phyloP scores from a whole-genome alignment of 92 coral and sea anemone genomes.

The Zoanthus sociatus region DNA sequence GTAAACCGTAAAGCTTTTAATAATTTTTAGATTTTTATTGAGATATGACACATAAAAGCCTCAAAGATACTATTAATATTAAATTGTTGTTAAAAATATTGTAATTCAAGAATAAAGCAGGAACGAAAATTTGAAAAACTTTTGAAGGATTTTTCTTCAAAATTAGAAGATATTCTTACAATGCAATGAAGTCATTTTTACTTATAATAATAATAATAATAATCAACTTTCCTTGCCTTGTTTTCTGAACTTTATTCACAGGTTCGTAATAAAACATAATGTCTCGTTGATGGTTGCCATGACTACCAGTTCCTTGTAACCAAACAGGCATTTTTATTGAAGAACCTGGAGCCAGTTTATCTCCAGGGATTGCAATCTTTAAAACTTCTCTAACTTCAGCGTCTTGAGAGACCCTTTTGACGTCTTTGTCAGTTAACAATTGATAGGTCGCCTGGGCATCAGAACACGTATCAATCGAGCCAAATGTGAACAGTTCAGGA shows the following conservation, averaged over 20 bases:
- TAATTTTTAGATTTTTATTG: too few relatives aligned
- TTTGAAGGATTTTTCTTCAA: too few relatives aligned
- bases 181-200: neutral
- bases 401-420: conserved; percentile 28
- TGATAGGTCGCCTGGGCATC: conserved; percentile 36
- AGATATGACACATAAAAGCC: too few relatives aligned
- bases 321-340: conserved; percentile 88
- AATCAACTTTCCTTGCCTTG: conserved; percentile 64
- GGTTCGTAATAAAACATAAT: conserved; percentile 91
- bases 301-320: conserved; percentile 79
- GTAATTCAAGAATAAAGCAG: too few relatives aligned
- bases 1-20: too few relatives aligned
- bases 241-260: conserved; percentile 61
- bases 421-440: neutral
- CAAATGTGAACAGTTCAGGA: conserved; percentile 88
- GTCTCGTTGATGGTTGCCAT: conserved; percentile 69
- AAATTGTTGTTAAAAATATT: too few relatives aligned
- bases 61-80: too few relatives aligned
- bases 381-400: conserved; percentile 72
- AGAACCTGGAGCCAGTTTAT: conserved; percentile 70
- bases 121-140: too few relatives aligned
- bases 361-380: conserved; percentile 83
- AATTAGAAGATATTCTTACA: neutral
- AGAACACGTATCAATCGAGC: conserved; percentile 26
- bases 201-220: neutral